These are phyloP conservation scores for Aeoliscus strigatus DNA, from an alignment of 2,797 vertebrate genomes.

Conservation along the genomic window DNA sequence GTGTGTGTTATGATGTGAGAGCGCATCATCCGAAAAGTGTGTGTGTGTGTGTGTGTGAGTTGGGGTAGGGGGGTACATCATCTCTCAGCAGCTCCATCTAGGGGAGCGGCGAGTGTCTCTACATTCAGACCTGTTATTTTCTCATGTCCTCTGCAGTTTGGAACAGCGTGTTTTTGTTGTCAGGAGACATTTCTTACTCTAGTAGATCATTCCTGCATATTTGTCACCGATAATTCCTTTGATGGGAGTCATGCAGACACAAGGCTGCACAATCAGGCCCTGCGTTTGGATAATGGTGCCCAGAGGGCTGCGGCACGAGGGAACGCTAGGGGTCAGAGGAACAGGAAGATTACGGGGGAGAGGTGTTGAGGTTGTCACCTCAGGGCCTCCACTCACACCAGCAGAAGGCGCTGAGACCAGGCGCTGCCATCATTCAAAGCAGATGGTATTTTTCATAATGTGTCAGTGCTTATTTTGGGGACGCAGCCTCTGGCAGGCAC, in stretches of 20 bases:
- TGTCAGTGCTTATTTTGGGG: constrained; percentile 73
- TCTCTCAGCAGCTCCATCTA: constrained; percentile 69
- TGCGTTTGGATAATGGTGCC: constrained; percentile 60
- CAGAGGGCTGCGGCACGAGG: constrained; percentile 44
- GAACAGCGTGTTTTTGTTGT: constrained; percentile 29
- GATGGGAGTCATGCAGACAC: constrained; percentile 46
- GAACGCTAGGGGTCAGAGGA: constrained; percentile 57
- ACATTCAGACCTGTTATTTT: constrained; percentile 4
- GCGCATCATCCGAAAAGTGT: constrained; percentile 9
- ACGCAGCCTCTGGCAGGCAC: constrained; percentile 69
- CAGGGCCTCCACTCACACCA: constrained; percentile 55
- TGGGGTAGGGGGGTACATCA: no score
- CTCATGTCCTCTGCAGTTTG: constrained; percentile 10
- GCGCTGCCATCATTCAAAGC: constrained; percentile 68
- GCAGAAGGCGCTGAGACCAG: constrained; percentile 45
- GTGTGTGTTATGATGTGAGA: constrained; percentile 10
- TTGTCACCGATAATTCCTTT: constrained; percentile 48
- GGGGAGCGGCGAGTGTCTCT: constrained; percentile 42
- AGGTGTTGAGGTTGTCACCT: constrained; percentile 75
- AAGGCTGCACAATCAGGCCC: no score
- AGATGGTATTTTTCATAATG: constrained; percentile 71
- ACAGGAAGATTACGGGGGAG: constrained; percentile 65
- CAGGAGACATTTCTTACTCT: constrained; percentile 11
- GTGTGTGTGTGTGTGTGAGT: constrained; percentile 10
- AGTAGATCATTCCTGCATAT: constrained; percentile 38